phyloP scores from a whole-genome alignment of 1,140 invertebrate species.

The Agrypnia vestita region DNA sequence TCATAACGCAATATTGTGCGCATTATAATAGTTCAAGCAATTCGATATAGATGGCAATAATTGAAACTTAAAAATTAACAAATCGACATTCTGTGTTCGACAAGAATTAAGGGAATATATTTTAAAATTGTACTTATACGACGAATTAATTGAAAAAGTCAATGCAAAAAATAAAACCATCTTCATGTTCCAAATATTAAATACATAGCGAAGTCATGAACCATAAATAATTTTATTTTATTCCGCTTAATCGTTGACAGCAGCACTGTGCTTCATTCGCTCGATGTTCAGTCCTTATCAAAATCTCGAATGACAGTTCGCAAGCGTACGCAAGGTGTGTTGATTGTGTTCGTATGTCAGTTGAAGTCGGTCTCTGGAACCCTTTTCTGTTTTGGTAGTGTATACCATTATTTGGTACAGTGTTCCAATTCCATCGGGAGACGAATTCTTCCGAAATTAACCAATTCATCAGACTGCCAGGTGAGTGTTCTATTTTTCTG shows the following conservation, averaged over 20 bases:
- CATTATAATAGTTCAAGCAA: too few species aligned
- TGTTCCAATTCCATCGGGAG: not conserved
- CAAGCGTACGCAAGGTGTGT: conserved; percentile 3
- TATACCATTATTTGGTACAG: not conserved
- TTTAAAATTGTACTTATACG: too few species aligned
- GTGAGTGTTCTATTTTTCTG: conserved; percentile 12
- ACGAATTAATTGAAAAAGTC: too few species aligned
- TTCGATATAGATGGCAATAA: too few species aligned
- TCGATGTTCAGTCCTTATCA: conserved; percentile 39
- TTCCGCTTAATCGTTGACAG: not conserved
- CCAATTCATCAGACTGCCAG: not conserved
- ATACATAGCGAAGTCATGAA: not conserved
- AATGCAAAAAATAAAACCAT: too few species aligned
- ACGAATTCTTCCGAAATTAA: not conserved
- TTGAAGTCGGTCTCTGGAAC: not conserved
- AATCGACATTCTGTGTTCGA: too few species aligned
- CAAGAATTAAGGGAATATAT: too few species aligned
- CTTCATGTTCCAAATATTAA: too few species aligned
- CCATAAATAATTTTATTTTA: not conserved
- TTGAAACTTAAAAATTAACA: too few species aligned
- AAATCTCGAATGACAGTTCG: conserved; percentile 30
- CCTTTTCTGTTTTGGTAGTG: conserved; percentile 9
- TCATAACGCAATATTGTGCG: too few species aligned
- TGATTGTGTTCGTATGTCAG: not conserved
- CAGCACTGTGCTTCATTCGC: conserved; percentile 15